A percentile compares a stretch with the other conserved stretches of the same genome.
Evolutionary conservation across 2,888 invertebrate genomes (phyloP).

Genomic region (Micoletzkya japonica): DNA sequence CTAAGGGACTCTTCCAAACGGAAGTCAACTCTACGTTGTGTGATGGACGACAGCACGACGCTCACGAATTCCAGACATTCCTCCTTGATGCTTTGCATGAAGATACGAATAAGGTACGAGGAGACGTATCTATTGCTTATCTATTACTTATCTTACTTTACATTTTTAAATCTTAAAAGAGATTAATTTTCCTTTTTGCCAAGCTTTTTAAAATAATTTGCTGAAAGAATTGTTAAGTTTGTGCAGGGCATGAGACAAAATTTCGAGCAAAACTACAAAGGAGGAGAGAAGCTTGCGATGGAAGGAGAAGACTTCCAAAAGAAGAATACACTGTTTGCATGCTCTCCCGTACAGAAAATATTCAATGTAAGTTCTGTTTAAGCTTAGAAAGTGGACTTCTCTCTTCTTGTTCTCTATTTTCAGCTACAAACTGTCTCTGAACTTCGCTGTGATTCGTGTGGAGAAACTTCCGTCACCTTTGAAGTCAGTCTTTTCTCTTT

Average conservation of each 20-base stretch:
- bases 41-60: constrained; percentile 68
- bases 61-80: constrained; percentile 70
- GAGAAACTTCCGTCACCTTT: constrained; percentile 49
- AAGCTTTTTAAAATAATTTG: background rate
- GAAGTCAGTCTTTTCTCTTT: constrained; percentile 36
- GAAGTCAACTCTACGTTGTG: constrained; percentile 41
- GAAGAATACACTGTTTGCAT: constrained; percentile 40
- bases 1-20: constrained; percentile 42
- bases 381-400: background rate
- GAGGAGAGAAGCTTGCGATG: constrained; percentile 37
- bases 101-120: constrained; percentile 55
- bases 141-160: background rate
- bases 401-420: constrained; percentile 26
- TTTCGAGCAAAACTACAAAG: constrained; percentile 57
- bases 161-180: background rate
- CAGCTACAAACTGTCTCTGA: constrained; percentile 51
- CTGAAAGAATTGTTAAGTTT: background rate
- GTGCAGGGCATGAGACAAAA: constrained; percentile 39
- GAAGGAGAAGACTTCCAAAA: constrained; percentile 46
- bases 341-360: constrained; percentile 51
- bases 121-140: too few relatives aligned
- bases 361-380: constrained; percentile 45
- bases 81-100: constrained; percentile 67
- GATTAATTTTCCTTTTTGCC: background rate
- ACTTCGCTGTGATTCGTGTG: constrained; percentile 46